These are phyloP conservation scores for Varecia variegata DNA, from an alignment of 2,797 vertebrate species.

Conservation along the genomic window DNA sequence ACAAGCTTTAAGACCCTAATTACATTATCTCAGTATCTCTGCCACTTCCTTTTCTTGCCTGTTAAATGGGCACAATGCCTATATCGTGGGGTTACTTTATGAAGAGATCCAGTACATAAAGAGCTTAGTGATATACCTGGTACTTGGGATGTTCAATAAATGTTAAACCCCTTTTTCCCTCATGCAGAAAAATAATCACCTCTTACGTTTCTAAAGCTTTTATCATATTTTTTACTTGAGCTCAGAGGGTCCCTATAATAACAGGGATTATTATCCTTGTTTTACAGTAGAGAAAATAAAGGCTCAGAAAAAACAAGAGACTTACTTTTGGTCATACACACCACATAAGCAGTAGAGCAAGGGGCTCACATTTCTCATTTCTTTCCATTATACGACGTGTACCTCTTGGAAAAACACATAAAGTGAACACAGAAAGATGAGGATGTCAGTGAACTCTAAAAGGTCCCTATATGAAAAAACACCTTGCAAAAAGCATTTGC, in stretches of 20 bases:
- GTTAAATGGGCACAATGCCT: neutral
- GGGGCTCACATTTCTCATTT: neutral
- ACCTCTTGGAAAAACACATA: neutral
- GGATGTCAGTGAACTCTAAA: neutral
- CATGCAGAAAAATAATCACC: neutral
- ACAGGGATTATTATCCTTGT: neutral
- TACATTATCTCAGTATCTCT: neutral
- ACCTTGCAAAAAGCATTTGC: neutral
- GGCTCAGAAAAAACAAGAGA: neutral
- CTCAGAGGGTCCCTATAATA: neutral
- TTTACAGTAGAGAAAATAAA: conserved; percentile 7
- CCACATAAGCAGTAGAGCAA: neutral
- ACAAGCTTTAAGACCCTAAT: neutral
- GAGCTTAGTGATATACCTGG: neutral
- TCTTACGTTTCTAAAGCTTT: neutral
- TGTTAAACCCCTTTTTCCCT: neutral
- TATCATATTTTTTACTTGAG: conserved; percentile 2
- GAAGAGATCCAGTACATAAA: neutral
- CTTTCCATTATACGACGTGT: neutral
- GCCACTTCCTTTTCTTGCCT: neutral
- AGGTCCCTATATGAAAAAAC: neutral
- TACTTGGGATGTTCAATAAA: neutral
- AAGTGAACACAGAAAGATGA: neutral
- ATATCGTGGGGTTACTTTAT: neutral
- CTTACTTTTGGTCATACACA: neutral